Evolutionary conservation across 2,888 invertebrate species (phyloP), one percentile per base, ranked within the genome.

Genomic region (Ecliptopera silaceata): DNA sequence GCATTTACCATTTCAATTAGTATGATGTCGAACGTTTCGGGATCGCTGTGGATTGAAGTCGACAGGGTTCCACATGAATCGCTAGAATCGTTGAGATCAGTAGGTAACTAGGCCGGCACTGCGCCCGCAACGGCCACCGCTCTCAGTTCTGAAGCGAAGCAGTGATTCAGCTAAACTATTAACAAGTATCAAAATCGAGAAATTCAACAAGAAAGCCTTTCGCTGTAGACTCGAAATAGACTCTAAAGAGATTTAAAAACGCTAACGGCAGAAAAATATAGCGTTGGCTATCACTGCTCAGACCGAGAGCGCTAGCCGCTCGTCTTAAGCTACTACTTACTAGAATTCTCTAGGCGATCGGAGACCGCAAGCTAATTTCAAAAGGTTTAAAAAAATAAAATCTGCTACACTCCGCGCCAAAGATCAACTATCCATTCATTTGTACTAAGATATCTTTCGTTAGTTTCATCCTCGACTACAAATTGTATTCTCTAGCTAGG

Each of bases 321-420:
- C 77, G 73, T 82, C 88, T 89, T 88, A 87, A 88, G 88, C 89
- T 89, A 89, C 86, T 86, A 88, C 86, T 87, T 86, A 88, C 87
- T 87, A 88, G 79, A 85, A 82, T 83, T 85, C 72, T 82, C 87
- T 89, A 88, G 79, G 74, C 90, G 89, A 88, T 88, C 90, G 84
- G 85, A 81, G 88, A 89, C 84, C 89, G 90, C 84, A 90, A 90
- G 91, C 91, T 90, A 90, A 80, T 79, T 85, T 89, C 83, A 89
- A 90, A 91, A 90, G 86, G 88, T 83, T 91, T 91, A 91, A 89
- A 91, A 91, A 91, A 91, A 91, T 91, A 91, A 91, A 90, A 90
- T 91, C 88, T 91, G 88, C 88, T 86, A 89, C 31, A 48, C 48
- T 41, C 39, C 48, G 39, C 48, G 48, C 42, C 50, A 22, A 32